Evolutionary conservation across 2,888 invertebrate genomes (phyloP).

Genomic region (Teleogryllus oceanicus): DNA sequence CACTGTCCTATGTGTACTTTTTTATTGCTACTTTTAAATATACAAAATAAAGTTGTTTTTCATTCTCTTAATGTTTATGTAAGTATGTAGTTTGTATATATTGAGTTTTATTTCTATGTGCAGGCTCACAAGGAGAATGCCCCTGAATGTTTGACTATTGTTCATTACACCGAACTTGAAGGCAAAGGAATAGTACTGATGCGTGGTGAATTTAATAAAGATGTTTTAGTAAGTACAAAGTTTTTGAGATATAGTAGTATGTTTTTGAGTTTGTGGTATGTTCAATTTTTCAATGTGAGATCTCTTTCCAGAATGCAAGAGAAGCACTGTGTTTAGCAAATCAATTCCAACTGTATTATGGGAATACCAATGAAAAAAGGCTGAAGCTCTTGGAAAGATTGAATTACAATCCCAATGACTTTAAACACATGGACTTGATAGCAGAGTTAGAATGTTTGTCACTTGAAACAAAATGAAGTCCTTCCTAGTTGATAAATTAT

Average conservation of each 20-base stretch:
- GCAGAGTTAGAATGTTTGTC: constrained; percentile 60
- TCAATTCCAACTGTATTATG: constrained; percentile 81
- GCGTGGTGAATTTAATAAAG: constrained; percentile 81
- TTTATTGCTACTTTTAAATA: constrained; percentile 26
- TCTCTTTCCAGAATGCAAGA: constrained; percentile 52
- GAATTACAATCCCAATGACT: constrained; percentile 65
- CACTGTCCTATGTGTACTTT: background rate
- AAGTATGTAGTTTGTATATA: background rate
- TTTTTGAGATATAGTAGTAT: no score
- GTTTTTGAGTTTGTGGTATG: constrained; percentile 4
- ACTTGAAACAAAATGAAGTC: constrained; percentile 23
- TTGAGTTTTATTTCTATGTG: constrained; percentile 33
- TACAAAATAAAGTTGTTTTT: background rate
- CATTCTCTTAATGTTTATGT: background rate
- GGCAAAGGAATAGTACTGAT: constrained; percentile 74
- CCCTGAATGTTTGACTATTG: constrained; percentile 77
- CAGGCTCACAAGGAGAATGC: constrained; percentile 82
- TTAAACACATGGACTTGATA: constrained; percentile 79
- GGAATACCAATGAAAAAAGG: constrained; percentile 61
- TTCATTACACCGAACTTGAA: constrained; percentile 72
- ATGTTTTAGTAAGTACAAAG: constrained; percentile 54
- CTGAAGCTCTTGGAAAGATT: constrained; percentile 64
- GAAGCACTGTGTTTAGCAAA: constrained; percentile 85
- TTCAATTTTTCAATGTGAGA: constrained; percentile 18
- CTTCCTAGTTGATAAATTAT: background rate